A percentile compares a stretch with the other conserved stretches of the same genome.
Evolutionary conservation across 2,113 vertebrate species (phyloP).

Genomic region (Hepsetus odoe): DNA sequence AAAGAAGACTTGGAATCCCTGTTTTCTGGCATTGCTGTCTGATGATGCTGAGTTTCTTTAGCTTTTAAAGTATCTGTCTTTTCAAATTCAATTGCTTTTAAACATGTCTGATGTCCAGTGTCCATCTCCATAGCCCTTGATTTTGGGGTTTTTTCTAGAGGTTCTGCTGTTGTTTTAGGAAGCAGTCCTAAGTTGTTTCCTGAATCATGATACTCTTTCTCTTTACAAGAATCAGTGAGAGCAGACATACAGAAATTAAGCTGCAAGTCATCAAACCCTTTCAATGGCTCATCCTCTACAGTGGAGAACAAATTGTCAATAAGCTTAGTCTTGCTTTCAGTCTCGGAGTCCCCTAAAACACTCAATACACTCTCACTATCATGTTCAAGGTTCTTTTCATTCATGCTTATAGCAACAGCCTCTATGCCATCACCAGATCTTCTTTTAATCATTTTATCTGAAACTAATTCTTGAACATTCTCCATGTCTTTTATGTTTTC

Average conservation of each 20-base stretch:
- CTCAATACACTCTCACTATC: constrained; percentile 34
- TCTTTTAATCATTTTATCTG: constrained; percentile 14
- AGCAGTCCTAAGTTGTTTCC: constrained; percentile 53
- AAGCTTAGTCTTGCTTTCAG: constrained; percentile 64
- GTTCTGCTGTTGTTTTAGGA: constrained; percentile 54
- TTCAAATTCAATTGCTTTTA: constrained; percentile 33
- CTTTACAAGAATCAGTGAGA: constrained; percentile 57
- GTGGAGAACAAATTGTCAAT: constrained; percentile 71
- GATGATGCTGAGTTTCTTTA: constrained; percentile 44
- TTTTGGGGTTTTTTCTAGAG: constrained; percentile 1
- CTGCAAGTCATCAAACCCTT: constrained; percentile 52
- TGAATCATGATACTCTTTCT: constrained; percentile 58
- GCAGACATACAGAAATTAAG: constrained; percentile 53
- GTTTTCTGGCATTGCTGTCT: constrained; percentile 41
- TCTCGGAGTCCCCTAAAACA: constrained; percentile 50
- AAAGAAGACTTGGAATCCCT: constrained; percentile 62
- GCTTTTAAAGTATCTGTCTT: constrained; percentile 36
- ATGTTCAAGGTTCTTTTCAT: constrained; percentile 27
- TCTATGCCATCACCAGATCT: constrained; percentile 5
- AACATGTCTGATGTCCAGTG: constrained; percentile 37
- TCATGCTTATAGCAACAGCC: constrained; percentile 6
- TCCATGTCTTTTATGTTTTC: constrained; percentile 17
- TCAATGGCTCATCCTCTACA: constrained; percentile 67
- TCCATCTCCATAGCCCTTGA: constrained; percentile 50
- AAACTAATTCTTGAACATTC: constrained; percentile 7